phyloP scores from a whole-genome alignment of 1,140 invertebrate species.

The Zaprionus ghesquierei region DNA sequence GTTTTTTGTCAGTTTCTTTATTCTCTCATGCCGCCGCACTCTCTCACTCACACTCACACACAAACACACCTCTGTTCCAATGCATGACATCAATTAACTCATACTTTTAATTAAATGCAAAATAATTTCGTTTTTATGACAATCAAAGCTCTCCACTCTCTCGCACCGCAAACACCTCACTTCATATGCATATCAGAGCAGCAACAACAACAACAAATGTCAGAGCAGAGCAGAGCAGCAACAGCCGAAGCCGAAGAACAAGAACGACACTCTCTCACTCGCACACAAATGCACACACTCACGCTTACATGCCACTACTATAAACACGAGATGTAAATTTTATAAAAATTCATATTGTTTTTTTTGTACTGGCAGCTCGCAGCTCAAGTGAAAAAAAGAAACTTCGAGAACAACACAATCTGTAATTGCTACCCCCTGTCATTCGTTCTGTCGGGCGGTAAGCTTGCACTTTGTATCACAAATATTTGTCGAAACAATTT shows the following conservation, averaged over 20 bases:
- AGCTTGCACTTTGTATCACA: conserved; percentile 62
- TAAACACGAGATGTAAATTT: conserved; percentile 34
- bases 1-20: conserved; percentile 44
- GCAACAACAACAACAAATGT: conserved; percentile 22
- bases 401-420: conserved; percentile 60
- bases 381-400: conserved; percentile 29
- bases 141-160: conserved; percentile 37
- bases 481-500: conserved; percentile 57
- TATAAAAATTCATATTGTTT: conserved; percentile 25
- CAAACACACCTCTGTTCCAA: conserved; percentile 1
- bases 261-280: conserved; percentile 16
- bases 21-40: conserved; percentile 22
- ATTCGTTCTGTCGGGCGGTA: neutral
- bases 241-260: conserved; percentile 30
- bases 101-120: conserved; percentile 74
- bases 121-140: conserved; percentile 61
- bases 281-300: neutral
- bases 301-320: conserved; percentile 8
- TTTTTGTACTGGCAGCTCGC: conserved; percentile 11
- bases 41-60: conserved; percentile 5
- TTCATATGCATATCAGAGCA: conserved; percentile 30
- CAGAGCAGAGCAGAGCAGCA: conserved; percentile 22
- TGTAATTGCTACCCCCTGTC: conserved; percentile 34
- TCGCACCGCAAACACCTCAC: conserved; percentile 6
- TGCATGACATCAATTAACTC: conserved; percentile 52